Base-by-base conservation (phyloP, 2,888 invertebrate species). In the Coenonympha arcania region DNA sequence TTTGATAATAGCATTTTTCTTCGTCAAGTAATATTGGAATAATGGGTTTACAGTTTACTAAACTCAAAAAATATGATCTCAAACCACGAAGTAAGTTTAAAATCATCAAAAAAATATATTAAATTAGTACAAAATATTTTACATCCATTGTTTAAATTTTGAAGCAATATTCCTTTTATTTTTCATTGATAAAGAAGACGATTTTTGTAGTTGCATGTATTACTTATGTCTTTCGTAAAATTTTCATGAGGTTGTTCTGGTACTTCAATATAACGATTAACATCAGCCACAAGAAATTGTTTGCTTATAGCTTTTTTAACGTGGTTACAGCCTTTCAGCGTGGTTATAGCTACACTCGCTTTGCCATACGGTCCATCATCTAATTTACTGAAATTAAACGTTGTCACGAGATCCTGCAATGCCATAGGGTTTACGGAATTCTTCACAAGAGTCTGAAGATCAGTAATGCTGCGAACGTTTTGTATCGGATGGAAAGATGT, bases 111-210 rank as follows among this genome's bases (percentile, higher is more conserved):
- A n/a, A n/a, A n/a, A n/a, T n/a, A n/a, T n/a, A n/a, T n/a, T n/a
- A n/a, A n/a, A n/a, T n/a, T n/a, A n/a, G n/a, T n/a, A n/a, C n/a
- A n/a, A n/a, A n/a, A n/a, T n/a, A n/a, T n/a, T n/a, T n/a, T n/a
- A n/a, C n/a, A 24, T 3, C 1, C 1, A 39, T 24, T 2, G 15
- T 39, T 39, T 39, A 39, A 15, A 15, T 24, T 22, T 39, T 24
- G 4, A 9, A 36, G 6, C 16, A 13, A 54, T 73, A 71, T 60
- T 78, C 73, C 52, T 63, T 69, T 68, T 78, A 69, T 57, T 74
- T 79, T 56, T 61, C 51, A 51, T 63, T 69, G 20, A 79, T 70
- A 58, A 78, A 79, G 31, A 66, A 58, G 13, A 79, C 60, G 3
- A 80, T 64, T 55, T 72, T 70, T 1, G 64, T 55, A 15, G 75